Percentiles rank a stretch among this genome's conserved stretches.
Evolutionary conservation across 2,113 vertebrate genomes (phyloP).

Genomic region (Tiliqua scincoides): DNA sequence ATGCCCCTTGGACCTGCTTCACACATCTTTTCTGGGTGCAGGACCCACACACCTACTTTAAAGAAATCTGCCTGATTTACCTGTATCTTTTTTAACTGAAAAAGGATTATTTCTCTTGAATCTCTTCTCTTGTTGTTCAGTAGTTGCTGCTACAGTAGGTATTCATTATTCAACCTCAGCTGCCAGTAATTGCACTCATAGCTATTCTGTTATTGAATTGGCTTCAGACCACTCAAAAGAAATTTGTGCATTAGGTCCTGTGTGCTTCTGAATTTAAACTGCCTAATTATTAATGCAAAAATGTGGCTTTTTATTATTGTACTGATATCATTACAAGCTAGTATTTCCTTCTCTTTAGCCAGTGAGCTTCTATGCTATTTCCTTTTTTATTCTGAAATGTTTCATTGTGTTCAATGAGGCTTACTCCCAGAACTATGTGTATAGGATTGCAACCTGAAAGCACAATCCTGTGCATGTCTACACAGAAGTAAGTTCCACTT

Average conservation of each 20-base stretch:
- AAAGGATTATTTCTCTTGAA: conserved; percentile 3
- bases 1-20: too few species aligned
- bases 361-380: conserved; percentile 44
- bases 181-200: conserved; percentile 51
- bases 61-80: conserved; percentile 20
- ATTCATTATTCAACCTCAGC: conserved; percentile 55
- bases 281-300: conserved; percentile 56
- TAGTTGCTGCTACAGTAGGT: conserved; percentile 36
- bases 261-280: conserved; percentile 57
- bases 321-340: conserved; percentile 39
- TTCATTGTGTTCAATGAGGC: conserved; percentile 1
- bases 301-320: conserved; percentile 37
- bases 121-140: conserved; percentile 34
- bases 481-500: too few species aligned
- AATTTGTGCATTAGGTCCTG: conserved; percentile 66
- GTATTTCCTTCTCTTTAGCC: conserved; percentile 12
- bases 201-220: conserved; percentile 59
- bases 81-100: conserved; percentile 29
- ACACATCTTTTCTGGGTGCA: too few species aligned
- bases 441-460: too few species aligned
- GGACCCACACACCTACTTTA: conserved; percentile 17
- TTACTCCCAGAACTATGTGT: too few species aligned
- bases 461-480: too few species aligned
- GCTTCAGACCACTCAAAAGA: conserved; percentile 49
- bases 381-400: conserved; percentile 34